Percentiles rank a stretch among this genome's conserved stretches.
Conservation (phyloP, 37 sponge, comb jelly and placozoan genomes). For the Tethya wilhelma region DNA sequence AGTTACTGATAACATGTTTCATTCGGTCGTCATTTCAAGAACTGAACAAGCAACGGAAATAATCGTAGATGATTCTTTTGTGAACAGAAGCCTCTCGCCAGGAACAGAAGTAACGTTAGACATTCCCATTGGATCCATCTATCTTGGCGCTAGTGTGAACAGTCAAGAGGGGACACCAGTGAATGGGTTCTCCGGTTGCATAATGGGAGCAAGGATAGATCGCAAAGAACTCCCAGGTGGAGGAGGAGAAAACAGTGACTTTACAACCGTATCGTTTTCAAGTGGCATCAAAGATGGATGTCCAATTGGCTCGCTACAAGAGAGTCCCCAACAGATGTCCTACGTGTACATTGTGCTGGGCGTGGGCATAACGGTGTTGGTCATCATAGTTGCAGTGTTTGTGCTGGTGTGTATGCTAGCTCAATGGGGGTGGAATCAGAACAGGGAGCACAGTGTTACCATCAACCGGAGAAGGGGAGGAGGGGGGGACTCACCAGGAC, state of each 20-base stretch:
- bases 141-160: slow-evolving; percentile 40
- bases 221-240: slow-evolving; percentile 61
- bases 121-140: slow-evolving; percentile 27
- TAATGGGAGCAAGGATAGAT: slow-evolving; percentile 59
- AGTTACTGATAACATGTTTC: slow-evolving; percentile 33
- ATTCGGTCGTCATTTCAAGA: slow-evolving; percentile 36
- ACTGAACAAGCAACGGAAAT: slow-evolving; percentile 36
- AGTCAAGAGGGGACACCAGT: background rate
- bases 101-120: slow-evolving; percentile 36
- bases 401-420: slow-evolving; percentile 3
- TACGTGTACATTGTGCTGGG: slow-evolving; percentile 9
- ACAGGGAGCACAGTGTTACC: background rate
- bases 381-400: slow-evolving; percentile 1
- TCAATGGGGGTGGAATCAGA: background rate
- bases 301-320: background rate
- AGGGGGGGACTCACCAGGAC: background rate
- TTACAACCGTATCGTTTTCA: background rate
- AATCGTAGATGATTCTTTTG: slow-evolving; percentile 26
- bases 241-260: slow-evolving; percentile 34
- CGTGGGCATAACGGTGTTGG: background rate
- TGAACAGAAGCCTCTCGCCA: slow-evolving; percentile 21
- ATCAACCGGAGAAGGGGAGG: slow-evolving; percentile 4
- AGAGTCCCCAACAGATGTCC: slow-evolving; percentile 1
- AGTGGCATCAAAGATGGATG: background rate
- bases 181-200: slow-evolving; percentile 59